Conservation (phyloP, 2,888 invertebrate species). For the Dicroscelio sp. region DNA sequence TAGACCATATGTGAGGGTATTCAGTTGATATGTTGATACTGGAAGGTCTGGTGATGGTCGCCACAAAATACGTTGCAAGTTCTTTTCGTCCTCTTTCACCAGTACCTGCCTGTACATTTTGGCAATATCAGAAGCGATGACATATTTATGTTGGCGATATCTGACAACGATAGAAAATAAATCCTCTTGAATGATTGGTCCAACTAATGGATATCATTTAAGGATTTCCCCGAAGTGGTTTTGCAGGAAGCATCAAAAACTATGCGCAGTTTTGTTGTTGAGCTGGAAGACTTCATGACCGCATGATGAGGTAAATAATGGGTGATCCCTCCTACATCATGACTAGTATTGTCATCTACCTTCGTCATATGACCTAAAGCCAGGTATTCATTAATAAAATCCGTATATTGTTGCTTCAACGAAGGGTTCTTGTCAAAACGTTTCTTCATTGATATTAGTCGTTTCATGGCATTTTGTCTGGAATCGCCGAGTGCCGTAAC, state of each 20-base stretch:
- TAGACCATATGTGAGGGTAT: conserved; percentile 52
- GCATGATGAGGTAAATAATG: conserved; percentile 87
- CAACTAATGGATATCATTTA: conserved; percentile 88
- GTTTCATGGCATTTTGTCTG: too few species aligned
- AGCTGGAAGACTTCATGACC: conserved; percentile 81
- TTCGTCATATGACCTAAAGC: not conserved
- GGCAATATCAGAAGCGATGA: conserved; percentile 86
- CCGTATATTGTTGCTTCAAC: too few species aligned
- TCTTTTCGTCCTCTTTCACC: not conserved
- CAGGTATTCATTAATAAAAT: not conserved
- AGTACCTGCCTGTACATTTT: conserved; percentile 40
- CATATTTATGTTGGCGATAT: conserved; percentile 81
- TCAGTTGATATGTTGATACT: not conserved
- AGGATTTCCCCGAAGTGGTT: conserved; percentile 81
- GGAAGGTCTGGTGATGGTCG: not conserved
- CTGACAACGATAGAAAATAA: conserved; percentile 81
- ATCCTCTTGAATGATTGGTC: conserved; percentile 84
- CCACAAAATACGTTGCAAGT: conserved; percentile 49
- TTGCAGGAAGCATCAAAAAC: conserved; percentile 88
- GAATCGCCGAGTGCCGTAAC: not conserved
- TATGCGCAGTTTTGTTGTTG: conserved; percentile 86
- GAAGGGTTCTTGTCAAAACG: too few species aligned
- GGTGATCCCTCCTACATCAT: not conserved
- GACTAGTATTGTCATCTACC: not conserved
- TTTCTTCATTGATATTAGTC: too few species aligned